Percentiles rank a stretch among this genome's conserved stretches.
These are phyloP conservation scores for Pantherophis guttatus DNA, from an alignment of 2,113 vertebrate species.

Conservation along the genomic window DNA sequence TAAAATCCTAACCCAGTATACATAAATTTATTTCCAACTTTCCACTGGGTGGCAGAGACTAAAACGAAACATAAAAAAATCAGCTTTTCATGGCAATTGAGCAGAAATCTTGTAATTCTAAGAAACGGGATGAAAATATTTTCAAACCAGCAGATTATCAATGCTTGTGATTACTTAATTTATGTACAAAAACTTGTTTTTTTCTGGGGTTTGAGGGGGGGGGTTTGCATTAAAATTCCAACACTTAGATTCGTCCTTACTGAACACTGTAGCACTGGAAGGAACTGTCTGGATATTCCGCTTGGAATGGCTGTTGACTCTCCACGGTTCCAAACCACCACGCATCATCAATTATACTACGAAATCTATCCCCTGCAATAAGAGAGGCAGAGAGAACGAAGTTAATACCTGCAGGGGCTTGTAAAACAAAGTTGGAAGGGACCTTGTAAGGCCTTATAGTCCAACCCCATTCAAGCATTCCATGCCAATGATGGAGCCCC, in stretches of 20 bases:
- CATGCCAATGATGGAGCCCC: not conserved
- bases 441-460: not conserved
- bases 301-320: conserved; percentile 93
- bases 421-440: not conserved
- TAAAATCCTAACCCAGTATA: not conserved
- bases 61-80: not conserved
- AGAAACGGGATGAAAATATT: not conserved
- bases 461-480: not conserved
- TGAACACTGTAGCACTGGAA: conserved; percentile 98
- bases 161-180: not conserved
- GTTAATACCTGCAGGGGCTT: not conserved
- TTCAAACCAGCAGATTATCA: not conserved
- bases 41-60: not conserved
- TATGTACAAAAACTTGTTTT: not conserved
- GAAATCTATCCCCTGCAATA: conserved; percentile 85
- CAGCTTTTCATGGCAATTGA: not conserved
- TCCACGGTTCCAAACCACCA: conserved; percentile 98
- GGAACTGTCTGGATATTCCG: conserved; percentile 93
- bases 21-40: not conserved
- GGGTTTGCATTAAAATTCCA: not conserved
- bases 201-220: no score
- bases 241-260: conserved; percentile 68
- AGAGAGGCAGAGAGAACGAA: not conserved
- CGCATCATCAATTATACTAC: conserved; percentile 96
- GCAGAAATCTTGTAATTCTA: not conserved